These are phyloP conservation scores for Macrosteles quadrilineatus DNA, from an alignment of 1,140 invertebrate genomes.

Conservation along the genomic window DNA sequence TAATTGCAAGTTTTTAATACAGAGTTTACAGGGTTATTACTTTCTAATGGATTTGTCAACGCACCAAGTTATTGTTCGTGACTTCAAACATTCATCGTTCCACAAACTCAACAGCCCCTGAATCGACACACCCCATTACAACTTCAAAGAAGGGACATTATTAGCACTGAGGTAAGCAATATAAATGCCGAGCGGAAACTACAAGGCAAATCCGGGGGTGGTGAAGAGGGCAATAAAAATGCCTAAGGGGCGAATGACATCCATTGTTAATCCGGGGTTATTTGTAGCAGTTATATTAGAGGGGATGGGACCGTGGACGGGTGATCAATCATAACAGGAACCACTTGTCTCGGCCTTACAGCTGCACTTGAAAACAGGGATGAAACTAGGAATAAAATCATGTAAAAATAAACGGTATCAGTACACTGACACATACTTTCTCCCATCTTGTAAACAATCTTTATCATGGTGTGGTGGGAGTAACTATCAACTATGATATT, in stretches of 20 bases:
- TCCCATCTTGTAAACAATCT: too few species aligned
- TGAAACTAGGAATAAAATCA: background rate
- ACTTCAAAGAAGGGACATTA: background rate
- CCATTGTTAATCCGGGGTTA: slow-evolving; percentile 1
- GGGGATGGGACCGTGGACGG: background rate
- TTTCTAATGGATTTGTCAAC: background rate
- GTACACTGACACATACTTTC: too few species aligned
- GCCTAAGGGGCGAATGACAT: slow-evolving; percentile 6
- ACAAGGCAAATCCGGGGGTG: background rate
- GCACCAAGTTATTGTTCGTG: background rate
- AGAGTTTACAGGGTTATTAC: too few species aligned
- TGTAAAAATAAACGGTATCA: too few species aligned
- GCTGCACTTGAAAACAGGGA: background rate
- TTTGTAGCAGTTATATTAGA: slow-evolving; percentile 15
- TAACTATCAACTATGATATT: too few species aligned
- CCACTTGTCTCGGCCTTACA: background rate
- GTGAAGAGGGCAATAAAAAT: slow-evolving; percentile 8
- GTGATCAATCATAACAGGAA: too few species aligned
- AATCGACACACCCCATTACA: background rate
- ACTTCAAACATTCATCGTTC: background rate
- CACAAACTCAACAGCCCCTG: background rate
- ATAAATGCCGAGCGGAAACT: background rate
- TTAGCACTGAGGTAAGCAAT: background rate
- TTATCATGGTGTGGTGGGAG: too few species aligned
- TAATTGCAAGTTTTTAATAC: too few species aligned